Base-by-base conservation (phyloP, 2,113 vertebrate genomes). In the Perca schrenkii region DNA sequence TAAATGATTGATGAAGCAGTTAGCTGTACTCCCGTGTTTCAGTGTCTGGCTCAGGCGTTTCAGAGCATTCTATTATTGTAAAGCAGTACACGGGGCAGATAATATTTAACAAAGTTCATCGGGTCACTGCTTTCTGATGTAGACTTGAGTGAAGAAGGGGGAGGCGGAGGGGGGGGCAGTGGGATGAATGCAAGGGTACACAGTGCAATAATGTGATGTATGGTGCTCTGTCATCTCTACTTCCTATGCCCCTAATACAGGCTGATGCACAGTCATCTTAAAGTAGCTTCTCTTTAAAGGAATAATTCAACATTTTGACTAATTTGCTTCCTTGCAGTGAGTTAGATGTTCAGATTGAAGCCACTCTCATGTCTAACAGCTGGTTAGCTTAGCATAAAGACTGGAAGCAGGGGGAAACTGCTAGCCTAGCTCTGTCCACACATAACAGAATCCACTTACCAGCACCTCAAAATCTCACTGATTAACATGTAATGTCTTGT, bases 71-170 rank as follows among this genome's bases (percentile, higher is more conserved):
- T 92, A 89, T 90, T 91, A 86, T 89, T 92, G 53, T 82, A 77
- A 74, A 61, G 82, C 83, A 16, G 84, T 75, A 73, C 90, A 88
- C 66, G 90, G 88, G 88, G 86, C 90, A 86, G 88, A 88, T 93
- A 96, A 95, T 96, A 90, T 95, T 96, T 95, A 95, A 95, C 94
- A 85, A 85, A 93, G 93, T 91, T 93, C 89, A 73, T 0, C 0
- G 25, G 82, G 90, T 93, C 80, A 73, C 4, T 10, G 56, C 76
- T 87, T 43, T 50, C 40, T 43, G 40, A 74, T 84, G 88, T 82
- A 67, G 82, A 78, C 61, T 17, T 62, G 73, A 60, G 64, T 40
- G 77, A 5, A 28, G 43, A 22, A 15, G 34, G 31, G 36, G 34
- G 43, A 1, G 34, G 28, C 0, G 28, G 28, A 3, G 31, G 31